These are phyloP conservation scores for Apostichopus parvimensis DNA, from an alignment of 35 echinoderm and acorn worm species.

Conservation along the genomic window DNA sequence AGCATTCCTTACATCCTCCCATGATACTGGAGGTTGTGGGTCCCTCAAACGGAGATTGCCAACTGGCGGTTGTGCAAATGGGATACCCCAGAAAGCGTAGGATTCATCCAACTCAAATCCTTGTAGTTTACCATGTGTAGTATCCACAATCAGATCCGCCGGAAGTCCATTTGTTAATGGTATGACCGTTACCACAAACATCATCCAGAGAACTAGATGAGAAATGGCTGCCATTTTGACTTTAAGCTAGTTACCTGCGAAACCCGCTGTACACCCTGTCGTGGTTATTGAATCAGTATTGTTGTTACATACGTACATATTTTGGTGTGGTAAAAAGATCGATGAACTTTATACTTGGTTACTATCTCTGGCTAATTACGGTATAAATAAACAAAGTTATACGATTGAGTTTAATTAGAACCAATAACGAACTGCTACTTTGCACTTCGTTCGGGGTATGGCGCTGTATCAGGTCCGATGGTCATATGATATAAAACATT, in stretches of 20 bases:
- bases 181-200: neutral
- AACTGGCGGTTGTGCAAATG: slow-evolving; percentile 62
- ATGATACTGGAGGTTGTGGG: slow-evolving; percentile 19
- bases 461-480: neutral
- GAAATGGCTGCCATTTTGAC: neutral
- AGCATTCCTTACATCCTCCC: slow-evolving; percentile 22
- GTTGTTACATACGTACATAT: too few species aligned
- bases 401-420: neutral
- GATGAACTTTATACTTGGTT: too few species aligned
- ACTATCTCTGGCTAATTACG: neutral
- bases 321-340: too few species aligned
- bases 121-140: slow-evolving; percentile 32
- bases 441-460: neutral
- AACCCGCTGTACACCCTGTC: too few species aligned
- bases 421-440: neutral
- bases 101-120: slow-evolving; percentile 34
- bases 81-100: slow-evolving; percentile 62
- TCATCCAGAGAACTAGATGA: neutral
- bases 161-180: neutral
- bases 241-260: neutral
- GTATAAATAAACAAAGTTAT: neutral
- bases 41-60: slow-evolving; percentile 57
- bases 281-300: too few species aligned
- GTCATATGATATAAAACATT: neutral
- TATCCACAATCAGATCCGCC: slow-evolving; percentile 1